Evolutionary conservation across 2,888 invertebrate genomes (phyloP).

Genomic region (Drosophila percnosoma): DNA sequence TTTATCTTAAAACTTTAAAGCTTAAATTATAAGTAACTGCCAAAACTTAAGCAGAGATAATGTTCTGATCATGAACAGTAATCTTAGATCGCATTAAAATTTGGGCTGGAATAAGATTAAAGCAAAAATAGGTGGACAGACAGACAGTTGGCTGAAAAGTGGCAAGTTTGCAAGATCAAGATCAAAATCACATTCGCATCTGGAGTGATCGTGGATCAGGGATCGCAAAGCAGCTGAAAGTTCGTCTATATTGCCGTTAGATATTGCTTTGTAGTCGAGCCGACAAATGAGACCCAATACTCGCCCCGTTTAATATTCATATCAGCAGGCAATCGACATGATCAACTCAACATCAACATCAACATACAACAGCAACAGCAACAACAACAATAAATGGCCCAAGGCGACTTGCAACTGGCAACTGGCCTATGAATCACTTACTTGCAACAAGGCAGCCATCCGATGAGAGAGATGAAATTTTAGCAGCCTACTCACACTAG

Average conservation of each 20-base stretch:
- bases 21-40: too few relatives aligned
- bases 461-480: slow-evolving; percentile 15
- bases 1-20: too few relatives aligned
- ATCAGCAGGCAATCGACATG: slow-evolving; percentile 72
- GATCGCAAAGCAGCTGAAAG: slow-evolving; percentile 32
- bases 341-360: slow-evolving; percentile 44
- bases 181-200: slow-evolving; percentile 41
- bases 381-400: slow-evolving; percentile 41
- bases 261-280: slow-evolving; percentile 71
- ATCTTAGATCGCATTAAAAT: slow-evolving; percentile 4
- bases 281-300: slow-evolving; percentile 67
- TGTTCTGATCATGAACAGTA: background rate
- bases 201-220: slow-evolving; percentile 47
- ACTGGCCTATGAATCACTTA: slow-evolving; percentile 70
- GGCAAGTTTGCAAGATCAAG: slow-evolving; percentile 45
- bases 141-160: slow-evolving; percentile 18
- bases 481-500: slow-evolving; percentile 21
- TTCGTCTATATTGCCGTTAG: slow-evolving; percentile 69
- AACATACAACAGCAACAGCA: slow-evolving; percentile 19
- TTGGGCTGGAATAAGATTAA: slow-evolving; percentile 19
- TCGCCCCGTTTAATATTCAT: slow-evolving; percentile 67
- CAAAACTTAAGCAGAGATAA: too few relatives aligned
- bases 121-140: background rate
- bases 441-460: slow-evolving; percentile 32
- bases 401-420: slow-evolving; percentile 46